Evolutionary conservation across 1,140 invertebrate species (phyloP).

Genomic region (Harpegnathos saltator): DNA sequence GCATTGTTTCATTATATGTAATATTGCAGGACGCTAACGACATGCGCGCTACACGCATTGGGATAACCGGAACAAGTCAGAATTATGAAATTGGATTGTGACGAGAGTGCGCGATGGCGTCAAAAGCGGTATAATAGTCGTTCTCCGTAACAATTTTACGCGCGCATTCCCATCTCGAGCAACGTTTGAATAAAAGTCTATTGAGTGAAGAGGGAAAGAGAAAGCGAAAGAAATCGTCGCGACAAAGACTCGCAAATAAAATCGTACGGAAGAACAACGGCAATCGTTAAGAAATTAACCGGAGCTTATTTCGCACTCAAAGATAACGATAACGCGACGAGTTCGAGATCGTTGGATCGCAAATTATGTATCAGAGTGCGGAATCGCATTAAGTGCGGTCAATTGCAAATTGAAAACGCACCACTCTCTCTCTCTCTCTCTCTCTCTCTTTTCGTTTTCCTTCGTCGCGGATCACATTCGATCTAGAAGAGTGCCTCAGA

Average conservation of each 20-base stretch:
- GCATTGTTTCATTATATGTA: neutral
- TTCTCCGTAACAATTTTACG: constrained; percentile 25
- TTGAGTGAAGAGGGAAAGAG: neutral
- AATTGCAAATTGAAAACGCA: no score
- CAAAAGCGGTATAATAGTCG: constrained; percentile 13
- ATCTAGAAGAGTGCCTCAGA: constrained; percentile 42
- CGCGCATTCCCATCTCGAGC: constrained; percentile 31
- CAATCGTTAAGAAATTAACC: constrained; percentile 24
- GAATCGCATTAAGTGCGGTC: no score
- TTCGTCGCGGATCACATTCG: constrained; percentile 47
- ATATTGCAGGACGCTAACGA: neutral
- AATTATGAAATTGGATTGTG: neutral
- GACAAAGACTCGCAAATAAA: constrained; percentile 42
- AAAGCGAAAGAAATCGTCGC: neutral
- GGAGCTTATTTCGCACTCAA: constrained; percentile 7
- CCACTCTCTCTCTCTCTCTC: no score
- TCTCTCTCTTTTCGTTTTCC: no score
- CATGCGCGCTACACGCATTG: neutral
- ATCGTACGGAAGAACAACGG: constrained; percentile 38
- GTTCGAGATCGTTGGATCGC: constrained; percentile 22
- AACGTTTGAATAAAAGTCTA: constrained; percentile 12
- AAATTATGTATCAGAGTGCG: constrained; percentile 41
- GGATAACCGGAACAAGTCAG: neutral
- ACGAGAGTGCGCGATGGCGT: neutral
- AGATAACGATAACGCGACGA: constrained; percentile 1